Conservation (phyloP, 2,797 vertebrate genomes). For the Lacerta agilis region DNA sequence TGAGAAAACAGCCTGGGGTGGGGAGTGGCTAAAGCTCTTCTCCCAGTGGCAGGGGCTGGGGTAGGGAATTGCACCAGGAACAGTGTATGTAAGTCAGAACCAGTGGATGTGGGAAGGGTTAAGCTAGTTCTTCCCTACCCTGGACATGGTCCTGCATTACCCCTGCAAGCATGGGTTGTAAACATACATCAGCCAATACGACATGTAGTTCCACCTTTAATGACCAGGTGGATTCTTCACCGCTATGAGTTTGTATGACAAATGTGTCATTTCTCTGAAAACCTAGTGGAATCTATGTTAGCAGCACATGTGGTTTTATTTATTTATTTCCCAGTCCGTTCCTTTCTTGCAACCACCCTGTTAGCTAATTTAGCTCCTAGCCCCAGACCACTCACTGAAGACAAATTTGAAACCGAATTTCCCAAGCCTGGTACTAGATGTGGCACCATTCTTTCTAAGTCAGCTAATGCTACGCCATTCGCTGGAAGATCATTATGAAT, state of each 20-base stretch:
- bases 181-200: not conserved
- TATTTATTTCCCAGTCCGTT: not conserved
- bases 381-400: not conserved
- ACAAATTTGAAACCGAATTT: not conserved
- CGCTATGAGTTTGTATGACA: no score
- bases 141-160: not conserved
- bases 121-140: not conserved
- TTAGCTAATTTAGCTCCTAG: not conserved
- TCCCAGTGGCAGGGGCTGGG: no score
- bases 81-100: not conserved
- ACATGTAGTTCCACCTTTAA: not conserved
- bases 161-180: not conserved
- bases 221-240: no score
- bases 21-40: no score
- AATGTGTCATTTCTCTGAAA: no score
- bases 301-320: not conserved
- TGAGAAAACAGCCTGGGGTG: no score
- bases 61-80: no score
- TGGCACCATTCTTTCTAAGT: not conserved
- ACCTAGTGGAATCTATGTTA: not conserved
- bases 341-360: not conserved
- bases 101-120: not conserved
- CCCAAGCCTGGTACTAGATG: not conserved
- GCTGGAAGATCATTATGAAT: not conserved
- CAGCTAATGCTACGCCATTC: not conserved